Percentiles rank a stretch among this genome's conserved stretches.
Conservation (phyloP, 1,140 invertebrate genomes). For the Leguminivora glycinivorella region DNA sequence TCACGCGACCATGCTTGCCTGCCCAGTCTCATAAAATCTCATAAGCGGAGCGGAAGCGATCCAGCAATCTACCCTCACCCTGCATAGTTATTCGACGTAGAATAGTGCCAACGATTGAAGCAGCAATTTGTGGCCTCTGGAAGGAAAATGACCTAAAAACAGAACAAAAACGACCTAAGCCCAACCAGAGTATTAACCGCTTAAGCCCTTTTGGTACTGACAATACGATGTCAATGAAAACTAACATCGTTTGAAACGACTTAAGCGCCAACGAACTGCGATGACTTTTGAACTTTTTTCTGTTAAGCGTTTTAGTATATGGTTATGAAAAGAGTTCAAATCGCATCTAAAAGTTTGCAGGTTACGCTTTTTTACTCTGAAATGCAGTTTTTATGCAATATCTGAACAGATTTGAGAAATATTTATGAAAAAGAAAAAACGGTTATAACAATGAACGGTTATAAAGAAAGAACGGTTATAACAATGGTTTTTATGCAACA, state of each 20-base stretch:
- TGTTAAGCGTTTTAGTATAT: neutral
- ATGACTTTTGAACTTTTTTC: neutral
- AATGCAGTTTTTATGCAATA: neutral
- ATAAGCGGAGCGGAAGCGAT: constrained; percentile 3
- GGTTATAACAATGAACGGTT: too few species aligned
- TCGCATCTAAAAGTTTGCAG: neutral
- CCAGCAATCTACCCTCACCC: neutral
- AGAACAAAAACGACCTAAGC: neutral
- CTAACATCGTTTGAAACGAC: neutral
- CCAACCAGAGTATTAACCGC: neutral
- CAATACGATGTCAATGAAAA: neutral
- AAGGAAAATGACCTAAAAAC: constrained; percentile 6
- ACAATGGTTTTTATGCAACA: too few species aligned
- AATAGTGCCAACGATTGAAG: constrained; percentile 16
- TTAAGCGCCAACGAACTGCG: neutral
- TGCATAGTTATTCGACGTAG: neutral
- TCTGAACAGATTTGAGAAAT: neutral
- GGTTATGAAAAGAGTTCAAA: neutral
- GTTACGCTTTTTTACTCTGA: neutral
- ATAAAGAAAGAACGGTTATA: too few species aligned
- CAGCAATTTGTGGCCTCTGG: constrained; percentile 20
- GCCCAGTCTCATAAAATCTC: neutral
- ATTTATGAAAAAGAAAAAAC: neutral
- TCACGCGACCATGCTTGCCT: too few species aligned
- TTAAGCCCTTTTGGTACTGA: neutral